Base-by-base conservation (phyloP, 1,140 invertebrate species). In the Leptopilina boulardi region DNA sequence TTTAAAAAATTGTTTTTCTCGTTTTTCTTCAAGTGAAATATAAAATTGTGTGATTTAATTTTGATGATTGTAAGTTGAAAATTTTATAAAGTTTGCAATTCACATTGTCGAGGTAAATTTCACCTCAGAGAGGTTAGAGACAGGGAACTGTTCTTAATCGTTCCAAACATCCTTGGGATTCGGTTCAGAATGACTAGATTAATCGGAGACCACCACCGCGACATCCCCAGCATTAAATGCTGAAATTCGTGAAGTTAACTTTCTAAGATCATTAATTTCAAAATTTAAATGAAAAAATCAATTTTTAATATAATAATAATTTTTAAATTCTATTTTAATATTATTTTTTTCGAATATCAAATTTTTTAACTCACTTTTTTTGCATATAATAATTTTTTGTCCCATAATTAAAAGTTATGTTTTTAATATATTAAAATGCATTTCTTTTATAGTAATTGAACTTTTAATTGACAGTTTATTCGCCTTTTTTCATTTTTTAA, bases 161-260 rank as follows among this genome's bases (percentile, higher is more conserved):
- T 30, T 66, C 21, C 59, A 66, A 66, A 23, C 59, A 66, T 66
- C 59, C 59, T 66, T 66, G 59, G 26, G 59, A 66, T 66, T 66
- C 59, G 26, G 59, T 30, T 66, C 59, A 66, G 59, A 23, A 30
- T 30, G 59, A 30, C 59, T 30, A 66, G 59, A 66, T 66, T 66
- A 51, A 51, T 38, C 26, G 26, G 26, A 30, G 26, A 30, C 26
- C 26, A 47, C 47, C 41, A 42, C 41, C 41, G 41, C 13, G n/a
- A n/a, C 41, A 42, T 42, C 41, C 41, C 47, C 47, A 38, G 15
- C n/a, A 51, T 51, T 51, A 66, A 66, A 66, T 30, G 59, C 59
- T 2, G 15, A n/a, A 30, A 66, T 30, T 66, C 26, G 59, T 30
- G 21, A 66, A 66, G 26, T 23, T 23, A 30, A 66, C 23, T 66